Conservation (phyloP, 2,888 invertebrate species). For the Scaptomyza tumidula region DNA sequence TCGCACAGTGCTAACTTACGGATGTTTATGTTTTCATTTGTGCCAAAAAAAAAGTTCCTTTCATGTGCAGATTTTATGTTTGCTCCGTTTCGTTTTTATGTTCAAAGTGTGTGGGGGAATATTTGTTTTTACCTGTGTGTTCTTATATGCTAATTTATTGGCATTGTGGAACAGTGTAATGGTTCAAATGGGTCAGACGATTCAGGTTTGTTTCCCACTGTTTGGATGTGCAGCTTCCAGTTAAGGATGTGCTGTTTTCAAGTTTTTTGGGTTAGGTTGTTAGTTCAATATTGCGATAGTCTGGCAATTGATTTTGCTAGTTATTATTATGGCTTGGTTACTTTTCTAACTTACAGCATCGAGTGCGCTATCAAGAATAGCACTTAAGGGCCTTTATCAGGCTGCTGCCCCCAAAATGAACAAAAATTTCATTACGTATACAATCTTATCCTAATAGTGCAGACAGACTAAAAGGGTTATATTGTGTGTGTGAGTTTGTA, state of each 20-base stretch:
- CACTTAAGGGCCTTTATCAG: constrained; percentile 76
- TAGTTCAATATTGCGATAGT: constrained; percentile 2
- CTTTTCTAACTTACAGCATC: constrained; percentile 33
- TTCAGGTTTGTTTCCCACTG: constrained; percentile 2
- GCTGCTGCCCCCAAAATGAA: constrained; percentile 42
- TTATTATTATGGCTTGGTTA: constrained; percentile 8
- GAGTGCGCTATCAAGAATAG: constrained; percentile 50
- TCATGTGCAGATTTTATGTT: constrained; percentile 59
- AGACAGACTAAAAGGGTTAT: constrained; percentile 66
- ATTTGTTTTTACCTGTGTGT: constrained; percentile 41
- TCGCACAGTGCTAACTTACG: constrained; percentile 11
- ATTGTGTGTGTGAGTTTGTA: constrained; percentile 25
- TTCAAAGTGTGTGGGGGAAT: not conserved
- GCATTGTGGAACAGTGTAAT: constrained; percentile 48
- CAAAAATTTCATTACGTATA: constrained; percentile 68
- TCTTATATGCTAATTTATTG: constrained; percentile 78
- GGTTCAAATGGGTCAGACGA: constrained; percentile 56
- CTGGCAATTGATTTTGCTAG: constrained; percentile 27
- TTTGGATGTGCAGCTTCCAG: constrained; percentile 28
- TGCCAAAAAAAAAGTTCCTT: constrained; percentile 39
- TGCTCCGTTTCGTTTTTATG: constrained; percentile 30
- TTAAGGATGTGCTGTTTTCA: constrained; percentile 15
- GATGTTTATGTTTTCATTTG: constrained; percentile 61
- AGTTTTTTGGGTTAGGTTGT: constrained; percentile 12
- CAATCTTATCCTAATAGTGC: constrained; percentile 61